Base-by-base conservation (phyloP, 2,113 vertebrate species). In the Hypocryptadius cinnamomeus region DNA sequence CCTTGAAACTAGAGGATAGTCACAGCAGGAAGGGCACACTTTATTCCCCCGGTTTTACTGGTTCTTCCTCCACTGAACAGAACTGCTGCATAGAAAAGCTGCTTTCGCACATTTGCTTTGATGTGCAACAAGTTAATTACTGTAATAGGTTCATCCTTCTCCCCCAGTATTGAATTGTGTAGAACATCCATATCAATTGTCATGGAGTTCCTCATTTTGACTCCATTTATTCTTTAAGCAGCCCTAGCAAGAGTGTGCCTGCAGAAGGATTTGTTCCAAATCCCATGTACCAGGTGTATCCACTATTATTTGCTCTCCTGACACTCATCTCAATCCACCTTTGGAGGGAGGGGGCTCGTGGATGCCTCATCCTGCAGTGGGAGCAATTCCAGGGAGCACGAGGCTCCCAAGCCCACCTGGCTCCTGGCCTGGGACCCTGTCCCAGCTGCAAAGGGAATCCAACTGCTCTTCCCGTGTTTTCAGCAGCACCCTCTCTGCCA, bases 201-300 rank as follows among this genome's bases (percentile, higher is more conserved):
- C 96, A 82, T 14, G 19, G 90, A 94, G 90, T 72, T 90, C 89
- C 94, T 95, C 92, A 63, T 94, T 96, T 96, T 91, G 95, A 95
- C 95, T 95, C 95, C 82, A 92, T 96, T 97, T 91, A 91, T 77
- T 94, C 84, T 95, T 93, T 90, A 44, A 94, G 89, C 95, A 95
- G 95, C 84, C 65, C 90, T 59, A 93, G 85, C 88, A 82, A 72
- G 79, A 78, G 51, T 70, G 71, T 72, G 94, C 91, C 96, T 85
- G 93, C 89, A 91, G 93, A 79, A 94, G 88, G 87, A 28, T 69
- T 63, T 51, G 65, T 68, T 92, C 74, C 88, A 73, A 27, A 90
- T 59, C 89, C 94, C 92, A 72, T 39, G 76, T 90, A 42, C 74
- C 71, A 74, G 94, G 87, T 71, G 92, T 73, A 94, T 61, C 92